A percentile compares a stretch with the other conserved stretches of the same genome.
These are phyloP conservation scores for Oplegnathus fasciatus DNA, from an alignment of 2,113 vertebrate genomes.

Conservation along the genomic window DNA sequence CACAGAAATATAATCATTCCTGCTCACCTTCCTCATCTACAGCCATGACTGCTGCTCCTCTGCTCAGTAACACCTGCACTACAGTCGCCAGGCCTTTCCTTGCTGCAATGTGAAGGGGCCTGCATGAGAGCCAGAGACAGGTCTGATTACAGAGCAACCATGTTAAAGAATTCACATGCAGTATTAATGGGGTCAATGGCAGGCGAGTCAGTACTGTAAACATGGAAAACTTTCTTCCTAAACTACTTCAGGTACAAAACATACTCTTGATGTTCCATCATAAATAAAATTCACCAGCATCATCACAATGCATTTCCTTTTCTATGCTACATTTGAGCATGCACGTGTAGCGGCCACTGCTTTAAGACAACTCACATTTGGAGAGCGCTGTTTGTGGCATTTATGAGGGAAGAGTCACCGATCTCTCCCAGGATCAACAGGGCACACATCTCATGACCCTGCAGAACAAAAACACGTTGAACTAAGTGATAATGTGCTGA, in stretches of 20 bases:
- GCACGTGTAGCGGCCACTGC: neutral
- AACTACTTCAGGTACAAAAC: neutral
- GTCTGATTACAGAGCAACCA: neutral
- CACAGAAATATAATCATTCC: neutral
- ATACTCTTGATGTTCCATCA: neutral
- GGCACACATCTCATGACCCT: conserved; percentile 99
- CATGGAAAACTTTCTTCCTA: neutral
- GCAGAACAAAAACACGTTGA: conserved; percentile 39
- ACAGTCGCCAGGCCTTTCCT: conserved; percentile 95
- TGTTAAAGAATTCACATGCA: neutral
- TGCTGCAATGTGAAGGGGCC: conserved; percentile 98
- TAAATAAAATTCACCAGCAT: neutral
- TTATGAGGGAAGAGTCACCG: conserved; percentile 94
- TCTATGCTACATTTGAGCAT: neutral
- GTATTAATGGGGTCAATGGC: neutral
- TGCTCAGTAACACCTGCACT: conserved; percentile 95
- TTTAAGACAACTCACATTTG: conserved; percentile 91
- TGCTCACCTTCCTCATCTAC: conserved; percentile 94
- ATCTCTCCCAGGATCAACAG: conserved; percentile 96
- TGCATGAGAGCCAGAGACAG: conserved; percentile 57
- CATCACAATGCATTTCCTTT: neutral
- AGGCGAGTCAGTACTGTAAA: neutral
- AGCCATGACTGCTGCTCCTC: conserved; percentile 96
- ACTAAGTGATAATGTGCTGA: neutral
- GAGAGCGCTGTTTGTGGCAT: conserved; percentile 93